phyloP scores from a whole-genome alignment of 2,888 invertebrate genomes.

The Amaurobius ferox region DNA sequence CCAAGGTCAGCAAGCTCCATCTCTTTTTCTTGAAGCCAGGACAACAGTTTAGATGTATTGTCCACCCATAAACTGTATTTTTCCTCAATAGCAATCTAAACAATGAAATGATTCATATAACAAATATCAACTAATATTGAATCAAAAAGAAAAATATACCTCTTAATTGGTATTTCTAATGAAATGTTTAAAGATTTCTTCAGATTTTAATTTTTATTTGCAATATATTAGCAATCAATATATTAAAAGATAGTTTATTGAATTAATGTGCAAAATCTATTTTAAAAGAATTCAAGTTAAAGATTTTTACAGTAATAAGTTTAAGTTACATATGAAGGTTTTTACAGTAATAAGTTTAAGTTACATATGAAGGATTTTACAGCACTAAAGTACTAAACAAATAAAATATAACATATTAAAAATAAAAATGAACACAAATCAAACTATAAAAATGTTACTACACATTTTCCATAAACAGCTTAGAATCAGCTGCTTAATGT shows the following conservation, averaged over 20 bases:
- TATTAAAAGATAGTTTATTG: neutral
- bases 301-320: too few relatives aligned
- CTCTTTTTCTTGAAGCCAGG: conserved; percentile 92
- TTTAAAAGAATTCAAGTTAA: too few relatives aligned
- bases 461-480: conserved; percentile 9
- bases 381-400: neutral
- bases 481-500: conserved; percentile 49
- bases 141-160: neutral
- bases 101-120: neutral
- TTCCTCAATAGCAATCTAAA: conserved; percentile 94
- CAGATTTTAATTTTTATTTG: neutral
- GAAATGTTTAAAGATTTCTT: neutral
- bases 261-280: neutral
- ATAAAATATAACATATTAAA: neutral
- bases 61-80: conserved; percentile 94
- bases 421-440: neutral
- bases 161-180: neutral
- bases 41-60: conserved; percentile 87
- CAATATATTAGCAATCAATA: conserved; percentile 1
- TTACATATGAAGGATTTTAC: too few relatives aligned
- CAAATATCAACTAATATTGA: neutral
- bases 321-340: too few relatives aligned
- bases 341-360: too few relatives aligned
- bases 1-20: conserved; percentile 90
- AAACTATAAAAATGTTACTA: neutral